Evolutionary conservation across 2,888 invertebrate genomes (phyloP), one percentile per base, ranked within the genome.

Genomic region (Apamea anceps): DNA sequence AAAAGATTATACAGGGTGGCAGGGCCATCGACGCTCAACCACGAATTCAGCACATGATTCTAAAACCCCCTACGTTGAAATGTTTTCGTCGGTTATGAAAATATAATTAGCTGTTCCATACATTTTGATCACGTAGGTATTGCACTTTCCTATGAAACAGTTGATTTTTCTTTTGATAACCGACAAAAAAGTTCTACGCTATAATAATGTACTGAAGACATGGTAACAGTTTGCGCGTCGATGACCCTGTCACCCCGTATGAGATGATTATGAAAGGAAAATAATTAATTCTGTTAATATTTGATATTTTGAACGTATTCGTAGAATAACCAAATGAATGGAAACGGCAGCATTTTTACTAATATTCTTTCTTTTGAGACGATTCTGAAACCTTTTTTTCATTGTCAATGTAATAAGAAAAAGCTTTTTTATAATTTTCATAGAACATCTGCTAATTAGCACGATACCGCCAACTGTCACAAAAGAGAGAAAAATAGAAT

Each of bases 391-490:
- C 76, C 65, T 18, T 57, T 42, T 21, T 68, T 60, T 37, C 37
- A 72, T 79, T 72, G 57, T 60, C n/a, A 63, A 73, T 28, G 32
- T 48, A 65, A 65, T 66, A 71, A 60, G 32, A 60, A 73, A 79
- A 80, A 63, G 37, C 25, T 48, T 62, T 62, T 72, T 85, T 85
- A 85, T 68, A 66, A 77, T 82, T 82, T 82, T 63, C 63, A 79
- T 85, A 79, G 71, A 88, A 67, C 67, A 72, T 80, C 71, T 60
- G 77, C 88, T 91, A 88, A 90, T 91, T 92, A 91, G 88, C 81
- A 89, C 81, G 81, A 83, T 86, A 84, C 83, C 85, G 82, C 82
- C 85, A 89, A 88, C 90, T 91, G 91, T 92, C 90, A 90, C 87
- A 91, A 92, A 91, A 91, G 80, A 82, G 87, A 88, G 87, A 88